Base-by-base conservation (phyloP, 2,888 invertebrate species). In the Eugnorisma glareosa region DNA sequence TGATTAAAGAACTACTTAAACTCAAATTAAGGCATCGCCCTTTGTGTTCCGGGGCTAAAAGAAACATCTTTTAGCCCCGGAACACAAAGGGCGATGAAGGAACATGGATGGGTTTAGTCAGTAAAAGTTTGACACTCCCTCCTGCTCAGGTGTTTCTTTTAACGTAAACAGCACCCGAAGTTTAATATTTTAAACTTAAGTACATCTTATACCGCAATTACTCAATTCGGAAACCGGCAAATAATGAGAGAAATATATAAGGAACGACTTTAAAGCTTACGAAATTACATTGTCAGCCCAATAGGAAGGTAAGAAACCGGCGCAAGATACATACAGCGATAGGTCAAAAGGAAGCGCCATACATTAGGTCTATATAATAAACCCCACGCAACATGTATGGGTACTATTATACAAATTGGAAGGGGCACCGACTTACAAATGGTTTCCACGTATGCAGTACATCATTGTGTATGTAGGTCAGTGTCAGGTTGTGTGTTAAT, bases 241-340 rank as follows among this genome's bases (percentile, higher is more conserved):
- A 70, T n/a, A 69, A 24, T 37, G 61, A 24, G 28, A 28, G 37
- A 75, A 37, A 75, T 61, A 57, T 67, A 67, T n/a, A 81, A 69
- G 66, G 63, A 35, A 57, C 15, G 6, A 61, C 24, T 35, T 40
- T 61, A 61, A 80, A 80, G 75, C 81, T 75, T 61, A 54, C 2
- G 31, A 66, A 66, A 24, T 18, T 73, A 35, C 18, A 57, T 57
- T 37, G 10, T 57, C 45, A 75, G 48, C 69, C n/a, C 24, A 70
- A 61, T 40, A 48, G 66, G 51, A 70, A 51, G 35, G 24, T 13
- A 66, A 43, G n/a, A 43, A 64, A 57, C 8, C 15, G 43, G 64
- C 43, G 24, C 59, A 68, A 72, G 51, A 43, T n/a, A 61, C 37
- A 64, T 51, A 59, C 15, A 78, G 78, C 37, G 15, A 28, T 35